Conservation (phyloP, 1,140 invertebrate genomes). For the Cydia fagiglandana region DNA sequence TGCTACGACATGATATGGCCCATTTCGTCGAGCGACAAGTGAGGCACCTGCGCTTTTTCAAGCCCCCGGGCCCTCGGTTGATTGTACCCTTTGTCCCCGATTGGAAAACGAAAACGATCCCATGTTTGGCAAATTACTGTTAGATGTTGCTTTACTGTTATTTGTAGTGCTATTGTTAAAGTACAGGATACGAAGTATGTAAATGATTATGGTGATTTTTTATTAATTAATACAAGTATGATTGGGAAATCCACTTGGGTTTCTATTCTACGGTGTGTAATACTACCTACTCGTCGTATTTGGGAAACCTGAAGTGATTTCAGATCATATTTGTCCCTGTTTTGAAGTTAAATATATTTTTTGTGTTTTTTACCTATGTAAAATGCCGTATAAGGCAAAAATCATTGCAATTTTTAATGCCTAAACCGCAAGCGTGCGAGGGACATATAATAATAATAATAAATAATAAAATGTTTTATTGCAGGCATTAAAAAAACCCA, state of each 20-base stretch:
- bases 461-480: constrained; percentile 62
- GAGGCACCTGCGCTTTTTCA: constrained; percentile 74
- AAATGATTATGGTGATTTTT: constrained; percentile 6
- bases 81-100: constrained; percentile 55
- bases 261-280: not conserved
- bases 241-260: constrained; percentile 5
- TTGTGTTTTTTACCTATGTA: not conserved
- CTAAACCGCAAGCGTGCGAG: not conserved
- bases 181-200: constrained; percentile 63
- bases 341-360: not conserved
- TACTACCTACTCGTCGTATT: not conserved
- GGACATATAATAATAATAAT: not conserved
- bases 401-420: not conserved
- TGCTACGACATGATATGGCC: constrained; percentile 80
- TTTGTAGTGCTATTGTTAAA: constrained; percentile 17
- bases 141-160: constrained; percentile 26
- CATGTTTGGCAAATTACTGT: constrained; percentile 44
- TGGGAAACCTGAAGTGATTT: constrained; percentile 7
- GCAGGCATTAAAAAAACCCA: too few species aligned
- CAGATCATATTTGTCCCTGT: not conserved
- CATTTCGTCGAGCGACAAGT: constrained; percentile 78
- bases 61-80: constrained; percentile 46
- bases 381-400: not conserved
- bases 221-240: not conserved
- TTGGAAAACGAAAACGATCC: constrained; percentile 51